Base-by-base conservation (phyloP, 2,113 vertebrate genomes). In the Opisthocomus hoazin region DNA sequence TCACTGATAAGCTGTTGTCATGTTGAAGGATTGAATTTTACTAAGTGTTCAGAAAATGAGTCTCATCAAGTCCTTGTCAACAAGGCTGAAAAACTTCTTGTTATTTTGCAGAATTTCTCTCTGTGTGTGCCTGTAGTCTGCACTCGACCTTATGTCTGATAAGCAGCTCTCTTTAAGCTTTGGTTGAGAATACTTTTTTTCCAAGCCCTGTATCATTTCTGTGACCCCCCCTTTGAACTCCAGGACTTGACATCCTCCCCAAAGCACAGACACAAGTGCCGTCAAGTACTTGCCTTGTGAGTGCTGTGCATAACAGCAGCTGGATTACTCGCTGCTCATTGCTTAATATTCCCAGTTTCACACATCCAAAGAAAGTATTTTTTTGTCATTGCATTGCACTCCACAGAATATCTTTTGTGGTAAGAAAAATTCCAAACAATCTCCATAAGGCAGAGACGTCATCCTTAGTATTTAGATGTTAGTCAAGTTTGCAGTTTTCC, bases 181-280 rank as follows among this genome's bases (percentile, higher is more conserved):
- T 65, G 26, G 17, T 45, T 46, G 13, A 61, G 65, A 94, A 79
- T 57, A 73, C 77, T 94, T 85, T n/a, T 77, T 95, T 97, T 84
- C 74, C 87, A 91, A 73, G 8, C 34, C 56, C 26, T 58, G 46
- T 81, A 61, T 89, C 3, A 19, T 70, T 91, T 91, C 64, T 87
- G 69, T 93, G 81, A 91, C 94, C 81, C 30, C 30, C 91, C 19
- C 43, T 96, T 78, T 94, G 94, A 94, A 91, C 84, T 95, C 43
- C 39, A 91, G 46, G 53, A 71, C 82, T 39, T 94, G 65, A 75
- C 81, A 89, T 81, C 37, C 9, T 96, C 60, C 34, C 34, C 43
- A 53, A 89, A 96, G 64, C 10, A 5, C 57, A 81, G 80, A 34
- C 65, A 82, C 21, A 43, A 87, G 30, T 41, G 50, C 0, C 1